Conservation (phyloP, 2,113 vertebrate species). For the Pseudorasbora parva region DNA sequence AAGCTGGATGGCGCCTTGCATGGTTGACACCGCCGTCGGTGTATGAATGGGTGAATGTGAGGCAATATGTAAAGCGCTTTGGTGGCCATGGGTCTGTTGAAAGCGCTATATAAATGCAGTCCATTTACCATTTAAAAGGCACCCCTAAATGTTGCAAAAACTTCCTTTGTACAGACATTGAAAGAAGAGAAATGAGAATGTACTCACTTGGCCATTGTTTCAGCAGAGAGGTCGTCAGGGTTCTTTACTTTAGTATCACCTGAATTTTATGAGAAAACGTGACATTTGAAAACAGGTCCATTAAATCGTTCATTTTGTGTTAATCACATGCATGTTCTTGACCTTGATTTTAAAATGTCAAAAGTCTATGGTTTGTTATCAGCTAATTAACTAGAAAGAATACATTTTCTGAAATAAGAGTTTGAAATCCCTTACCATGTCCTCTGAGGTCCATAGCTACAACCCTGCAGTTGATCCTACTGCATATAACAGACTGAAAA, state of each 20-base stretch:
- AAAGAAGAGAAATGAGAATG: background rate
- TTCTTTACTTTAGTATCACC: slow-evolving; percentile 95
- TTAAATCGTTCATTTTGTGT: background rate
- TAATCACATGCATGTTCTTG: background rate
- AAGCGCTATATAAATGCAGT: too few relatives aligned
- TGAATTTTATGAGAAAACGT: slow-evolving; percentile 42
- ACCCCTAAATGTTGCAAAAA: background rate
- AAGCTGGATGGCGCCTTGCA: too few relatives aligned
- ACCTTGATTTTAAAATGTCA: background rate
- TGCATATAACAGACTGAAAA: slow-evolving; percentile 87
- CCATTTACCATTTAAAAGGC: too few relatives aligned
- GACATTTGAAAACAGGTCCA: background rate
- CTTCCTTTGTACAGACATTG: background rate
- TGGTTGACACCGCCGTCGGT: too few relatives aligned
- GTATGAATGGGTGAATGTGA: too few relatives aligned
- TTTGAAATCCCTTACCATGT: slow-evolving; percentile 81
- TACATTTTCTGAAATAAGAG: background rate
- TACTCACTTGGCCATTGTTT: slow-evolving; percentile 95
- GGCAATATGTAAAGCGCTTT: too few relatives aligned
- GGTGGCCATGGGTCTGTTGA: too few relatives aligned
- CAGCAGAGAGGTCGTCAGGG: slow-evolving; percentile 92
- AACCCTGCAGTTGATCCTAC: slow-evolving; percentile 90
- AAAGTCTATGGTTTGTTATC: background rate
- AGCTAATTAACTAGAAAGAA: background rate
- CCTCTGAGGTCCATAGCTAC: slow-evolving; percentile 93